Evolutionary conservation across 1,140 invertebrate genomes (phyloP).

Genomic region (Cherax destructor): DNA sequence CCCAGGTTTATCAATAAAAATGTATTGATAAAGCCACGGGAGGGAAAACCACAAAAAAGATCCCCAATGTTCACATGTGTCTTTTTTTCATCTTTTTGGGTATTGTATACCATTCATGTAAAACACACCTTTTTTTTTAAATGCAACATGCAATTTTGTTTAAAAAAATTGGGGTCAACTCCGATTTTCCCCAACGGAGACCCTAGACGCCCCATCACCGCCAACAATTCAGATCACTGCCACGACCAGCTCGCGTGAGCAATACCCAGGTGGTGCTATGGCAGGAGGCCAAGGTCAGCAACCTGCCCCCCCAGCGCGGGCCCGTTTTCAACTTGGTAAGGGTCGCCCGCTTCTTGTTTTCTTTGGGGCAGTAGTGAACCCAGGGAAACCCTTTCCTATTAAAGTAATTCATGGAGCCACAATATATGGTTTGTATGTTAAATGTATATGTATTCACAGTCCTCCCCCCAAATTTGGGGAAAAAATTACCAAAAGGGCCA

Average conservation of each 20-base stretch:
- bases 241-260: conserved; percentile 67
- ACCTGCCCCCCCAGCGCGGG: conserved; percentile 72
- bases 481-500: too few relatives aligned
- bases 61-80: too few relatives aligned
- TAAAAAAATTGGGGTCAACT: background rate
- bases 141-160: too few relatives aligned
- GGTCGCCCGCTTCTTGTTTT: conserved; percentile 72
- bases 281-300: conserved; percentile 61
- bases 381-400: background rate
- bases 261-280: conserved; percentile 49
- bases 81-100: too few relatives aligned
- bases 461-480: too few relatives aligned
- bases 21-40: too few relatives aligned
- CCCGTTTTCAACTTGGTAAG: conserved; percentile 72
- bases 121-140: too few relatives aligned
- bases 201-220: conserved; percentile 71
- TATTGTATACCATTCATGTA: too few relatives aligned
- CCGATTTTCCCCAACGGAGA: conserved; percentile 42
- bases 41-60: too few relatives aligned
- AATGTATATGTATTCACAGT: background rate
- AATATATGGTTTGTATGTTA: too few relatives aligned
- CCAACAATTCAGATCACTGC: conserved; percentile 71
- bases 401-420: too few relatives aligned
- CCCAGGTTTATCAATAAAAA: too few relatives aligned
- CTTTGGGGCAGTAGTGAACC: conserved; percentile 30